Conservation (phyloP, 2,797 vertebrate species). For the Gobio occitaniae region DNA sequence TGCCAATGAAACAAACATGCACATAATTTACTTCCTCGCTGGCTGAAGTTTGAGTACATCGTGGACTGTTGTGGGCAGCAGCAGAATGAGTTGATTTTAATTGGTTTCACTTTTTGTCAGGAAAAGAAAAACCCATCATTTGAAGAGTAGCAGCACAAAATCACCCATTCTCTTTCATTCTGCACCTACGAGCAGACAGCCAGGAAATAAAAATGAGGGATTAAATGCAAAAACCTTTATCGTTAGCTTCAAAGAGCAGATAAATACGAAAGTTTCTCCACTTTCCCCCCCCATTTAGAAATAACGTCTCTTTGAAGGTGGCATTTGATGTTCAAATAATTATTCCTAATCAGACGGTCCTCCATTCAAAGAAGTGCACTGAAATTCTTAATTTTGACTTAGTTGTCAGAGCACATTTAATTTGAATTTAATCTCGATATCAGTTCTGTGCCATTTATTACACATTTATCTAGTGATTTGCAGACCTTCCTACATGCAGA, state of each 20-base stretch:
- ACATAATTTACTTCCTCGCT: neutral
- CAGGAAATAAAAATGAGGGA: constrained; percentile 75
- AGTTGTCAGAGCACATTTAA: constrained; percentile 1
- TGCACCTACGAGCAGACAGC: constrained; percentile 66
- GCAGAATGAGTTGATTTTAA: constrained; percentile 34
- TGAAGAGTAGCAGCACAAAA: constrained; percentile 26
- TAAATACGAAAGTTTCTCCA: constrained; percentile 13
- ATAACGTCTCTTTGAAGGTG: constrained; percentile 32
- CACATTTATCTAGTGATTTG: neutral
- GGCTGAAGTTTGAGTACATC: constrained; percentile 20
- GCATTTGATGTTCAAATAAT: constrained; percentile 46
- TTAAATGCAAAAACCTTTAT: constrained; percentile 70
- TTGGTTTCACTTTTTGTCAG: constrained; percentile 33
- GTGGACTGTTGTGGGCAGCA: constrained; percentile 10
- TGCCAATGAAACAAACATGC: constrained; percentile 1
- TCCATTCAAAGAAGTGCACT: constrained; percentile 25
- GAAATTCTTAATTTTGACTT: constrained; percentile 38
- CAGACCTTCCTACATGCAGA: neutral
- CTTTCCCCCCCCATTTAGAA: neutral
- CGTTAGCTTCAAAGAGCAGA: constrained; percentile 38
- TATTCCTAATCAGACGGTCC: constrained; percentile 31
- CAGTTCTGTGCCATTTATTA: neutral
- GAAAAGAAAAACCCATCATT: neutral
- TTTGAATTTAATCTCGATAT: constrained; percentile 28
- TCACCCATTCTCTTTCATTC: constrained; percentile 51